phyloP scores from a whole-genome alignment of 2,888 invertebrate genomes.

The Yponomeuta sedellus region DNA sequence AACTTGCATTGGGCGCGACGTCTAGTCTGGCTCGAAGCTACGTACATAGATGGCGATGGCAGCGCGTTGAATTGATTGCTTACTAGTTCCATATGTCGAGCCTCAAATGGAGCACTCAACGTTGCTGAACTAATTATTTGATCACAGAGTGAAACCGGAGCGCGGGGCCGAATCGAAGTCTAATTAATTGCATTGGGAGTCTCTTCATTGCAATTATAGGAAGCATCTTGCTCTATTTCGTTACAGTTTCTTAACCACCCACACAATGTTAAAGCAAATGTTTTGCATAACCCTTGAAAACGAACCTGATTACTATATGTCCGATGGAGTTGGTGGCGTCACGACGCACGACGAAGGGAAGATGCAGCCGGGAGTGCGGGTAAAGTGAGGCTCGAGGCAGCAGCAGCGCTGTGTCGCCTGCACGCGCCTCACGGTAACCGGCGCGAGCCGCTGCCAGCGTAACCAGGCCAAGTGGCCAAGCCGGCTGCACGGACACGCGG shows the following conservation, averaged over 20 bases:
- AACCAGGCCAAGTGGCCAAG: constrained; percentile 80
- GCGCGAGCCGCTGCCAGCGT: constrained; percentile 86
- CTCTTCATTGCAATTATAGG: not conserved
- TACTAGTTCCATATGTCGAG: constrained; percentile 1
- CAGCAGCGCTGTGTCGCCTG: constrained; percentile 89
- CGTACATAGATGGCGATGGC: not conserved
- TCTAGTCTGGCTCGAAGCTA: not conserved
- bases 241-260: no score
- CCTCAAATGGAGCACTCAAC: constrained; percentile 6
- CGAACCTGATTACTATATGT: constrained; percentile 90
- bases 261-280: no score
- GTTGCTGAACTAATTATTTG: constrained; percentile 10
- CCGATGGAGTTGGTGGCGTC: constrained; percentile 82
- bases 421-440: constrained; percentile 88
- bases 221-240: not conserved
- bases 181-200: not conserved
- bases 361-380: constrained; percentile 91
- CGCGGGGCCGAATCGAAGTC: not conserved
- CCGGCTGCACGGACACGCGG: constrained; percentile 80
- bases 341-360: constrained; percentile 91
- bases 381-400: constrained; percentile 92
- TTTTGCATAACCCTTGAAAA: constrained; percentile 18
- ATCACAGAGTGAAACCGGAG: constrained; percentile 1
- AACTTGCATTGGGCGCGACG: constrained; percentile 11
- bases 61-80: not conserved